Base-by-base conservation (phyloP, 2,888 invertebrate species). In the Acheta domesticus region DNA sequence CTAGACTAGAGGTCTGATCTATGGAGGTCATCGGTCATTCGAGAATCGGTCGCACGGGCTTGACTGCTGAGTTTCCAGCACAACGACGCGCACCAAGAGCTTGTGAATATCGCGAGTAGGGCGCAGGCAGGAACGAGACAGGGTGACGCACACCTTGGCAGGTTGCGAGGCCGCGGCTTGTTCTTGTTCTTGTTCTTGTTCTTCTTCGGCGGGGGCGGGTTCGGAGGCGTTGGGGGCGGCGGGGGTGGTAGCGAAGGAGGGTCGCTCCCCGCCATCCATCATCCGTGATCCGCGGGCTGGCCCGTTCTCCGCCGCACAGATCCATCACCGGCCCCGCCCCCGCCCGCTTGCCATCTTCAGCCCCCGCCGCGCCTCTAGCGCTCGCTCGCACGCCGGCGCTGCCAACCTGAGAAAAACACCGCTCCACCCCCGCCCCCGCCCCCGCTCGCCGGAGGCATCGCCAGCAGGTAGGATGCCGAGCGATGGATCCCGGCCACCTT, bases 221-320 rank as follows among this genome's bases (percentile, higher is more conserved):
- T 2, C 62, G 62, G 23, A 23, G 23, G 23, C 23, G 62, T 3
- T 19, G 23, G 23, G 8, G 62, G 62, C 62, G n/a, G 62, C 0
- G 16, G n/a, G 62, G 62, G 62, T n/a, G n/a, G 16, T 1, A n/a
- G 62, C 62, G 62, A n/a, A 14, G n/a, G 62, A 62, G 62, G 62
- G 62, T 14, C 62, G 62, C 62, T 62, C 62, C n/a, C n/a, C 62
- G 62, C 62, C 62, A 62, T 62, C 62, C 62, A 62, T 62, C 62
- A 62, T 62, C 62, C 62, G 16, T 62, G 62, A 62, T 62, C 62
- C 62, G 62, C 62, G 14, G 62, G 16, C 62, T 14, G 62, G n/a
- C 16, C 36, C 36, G 36, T 8, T 8, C 36, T 36, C 36, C 62
- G 62, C 16, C 62, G 62, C 16, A n/a, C 62, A 62, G 62, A 62